Percentiles rank a stretch among this genome's conserved stretches.
phyloP scores from a whole-genome alignment of 2,797 vertebrate genomes.

The Distichodus sexfasciatus region DNA sequence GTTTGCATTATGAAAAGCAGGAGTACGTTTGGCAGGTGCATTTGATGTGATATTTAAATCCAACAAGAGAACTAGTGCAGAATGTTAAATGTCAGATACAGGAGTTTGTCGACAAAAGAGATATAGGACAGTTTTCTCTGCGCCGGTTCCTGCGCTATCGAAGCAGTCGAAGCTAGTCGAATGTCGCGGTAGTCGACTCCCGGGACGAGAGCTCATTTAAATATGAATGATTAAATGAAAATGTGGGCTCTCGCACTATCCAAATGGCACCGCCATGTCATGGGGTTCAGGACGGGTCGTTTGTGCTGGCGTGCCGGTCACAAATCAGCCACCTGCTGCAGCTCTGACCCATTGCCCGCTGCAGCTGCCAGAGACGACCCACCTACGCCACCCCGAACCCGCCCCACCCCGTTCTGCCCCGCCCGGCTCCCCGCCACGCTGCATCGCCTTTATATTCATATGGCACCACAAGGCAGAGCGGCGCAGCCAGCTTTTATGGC shows the following conservation, averaged over 20 bases:
- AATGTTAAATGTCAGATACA: background rate
- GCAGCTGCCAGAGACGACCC: slow-evolving; percentile 36
- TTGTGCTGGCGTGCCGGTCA: slow-evolving; percentile 28
- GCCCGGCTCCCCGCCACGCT: background rate
- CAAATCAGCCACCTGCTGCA: slow-evolving; percentile 51
- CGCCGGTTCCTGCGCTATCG: background rate
- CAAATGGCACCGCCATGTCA: slow-evolving; percentile 28
- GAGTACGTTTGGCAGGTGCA: background rate
- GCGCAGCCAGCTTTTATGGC: slow-evolving; percentile 12
- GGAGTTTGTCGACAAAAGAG: background rate
- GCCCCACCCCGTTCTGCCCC: background rate
- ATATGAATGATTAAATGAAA: slow-evolving; percentile 36
- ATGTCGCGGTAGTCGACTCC: background rate
- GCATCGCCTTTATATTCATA: slow-evolving; percentile 38
- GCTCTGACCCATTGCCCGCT: slow-evolving; percentile 1
- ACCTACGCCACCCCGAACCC: background rate
- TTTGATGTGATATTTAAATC: background rate
- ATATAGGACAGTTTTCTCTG: background rate
- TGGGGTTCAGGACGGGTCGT: slow-evolving; percentile 28
- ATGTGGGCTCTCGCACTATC: slow-evolving; percentile 1
- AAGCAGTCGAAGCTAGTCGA: background rate
- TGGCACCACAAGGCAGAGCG: background rate
- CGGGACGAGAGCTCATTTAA: slow-evolving; percentile 19
- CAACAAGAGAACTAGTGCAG: background rate
- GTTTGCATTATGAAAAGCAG: slow-evolving; percentile 28